Conservation (phyloP, 1,140 invertebrate species). For the Oscheius sp. region DNA sequence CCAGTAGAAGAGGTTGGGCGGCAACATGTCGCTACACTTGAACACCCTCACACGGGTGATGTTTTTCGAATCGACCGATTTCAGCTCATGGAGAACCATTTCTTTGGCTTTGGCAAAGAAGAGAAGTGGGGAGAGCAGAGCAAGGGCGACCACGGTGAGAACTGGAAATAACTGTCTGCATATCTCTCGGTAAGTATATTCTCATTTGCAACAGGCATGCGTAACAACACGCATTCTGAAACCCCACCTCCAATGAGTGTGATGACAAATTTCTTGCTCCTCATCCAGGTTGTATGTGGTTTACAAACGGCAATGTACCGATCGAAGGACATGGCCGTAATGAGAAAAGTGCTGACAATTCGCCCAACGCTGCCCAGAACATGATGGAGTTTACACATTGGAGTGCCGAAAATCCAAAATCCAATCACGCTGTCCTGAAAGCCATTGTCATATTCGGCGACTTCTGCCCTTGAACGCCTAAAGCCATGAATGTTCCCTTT, state of each 20-base stretch:
- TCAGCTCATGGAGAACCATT: slow-evolving; percentile 53
- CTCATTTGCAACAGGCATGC: neutral
- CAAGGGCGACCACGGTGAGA: slow-evolving; percentile 53
- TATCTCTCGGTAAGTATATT: neutral
- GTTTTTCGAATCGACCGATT: slow-evolving; percentile 44
- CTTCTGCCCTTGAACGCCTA: too few species aligned
- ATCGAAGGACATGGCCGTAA: slow-evolving; percentile 65
- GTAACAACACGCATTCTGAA: neutral
- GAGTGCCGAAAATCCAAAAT: slow-evolving; percentile 60
- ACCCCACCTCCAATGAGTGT: slow-evolving; percentile 32
- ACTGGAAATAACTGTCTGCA: slow-evolving; percentile 38
- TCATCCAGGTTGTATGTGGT: slow-evolving; percentile 57
- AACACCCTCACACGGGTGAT: slow-evolving; percentile 57
- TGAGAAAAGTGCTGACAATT: slow-evolving; percentile 63
- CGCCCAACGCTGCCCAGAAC: slow-evolving; percentile 56
- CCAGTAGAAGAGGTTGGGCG: slow-evolving; percentile 55
- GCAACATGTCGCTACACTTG: slow-evolving; percentile 59
- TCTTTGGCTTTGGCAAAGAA: slow-evolving; percentile 56
- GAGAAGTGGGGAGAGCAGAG: slow-evolving; percentile 57
- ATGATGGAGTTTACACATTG: slow-evolving; percentile 56
- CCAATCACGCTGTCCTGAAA: slow-evolving; percentile 58
- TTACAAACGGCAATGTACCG: slow-evolving; percentile 64
- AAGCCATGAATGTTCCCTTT: too few species aligned
- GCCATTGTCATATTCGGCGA: neutral
- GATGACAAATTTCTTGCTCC: slow-evolving; percentile 43